These are phyloP conservation scores for Polydrusus tereticollis DNA, from an alignment of 2,888 invertebrate genomes.

Conservation along the genomic window DNA sequence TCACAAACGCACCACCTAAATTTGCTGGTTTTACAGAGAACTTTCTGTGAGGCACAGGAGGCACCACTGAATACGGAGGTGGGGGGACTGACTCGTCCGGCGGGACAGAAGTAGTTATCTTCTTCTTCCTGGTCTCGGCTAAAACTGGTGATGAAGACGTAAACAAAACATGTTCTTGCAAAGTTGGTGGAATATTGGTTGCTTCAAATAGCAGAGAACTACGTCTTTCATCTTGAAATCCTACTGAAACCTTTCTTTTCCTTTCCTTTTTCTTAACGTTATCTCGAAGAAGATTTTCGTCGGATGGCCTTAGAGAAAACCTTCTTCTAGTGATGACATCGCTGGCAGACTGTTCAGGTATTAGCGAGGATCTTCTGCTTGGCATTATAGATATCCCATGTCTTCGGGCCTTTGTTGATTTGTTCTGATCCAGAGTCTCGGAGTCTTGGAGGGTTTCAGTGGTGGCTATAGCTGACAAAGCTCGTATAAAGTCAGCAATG, in stretches of 20 bases:
- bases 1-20: slow-evolving; percentile 29
- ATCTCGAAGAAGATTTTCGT: slow-evolving; percentile 51
- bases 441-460: slow-evolving; percentile 62
- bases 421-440: slow-evolving; percentile 63
- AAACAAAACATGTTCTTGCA: slow-evolving; percentile 35
- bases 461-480: slow-evolving; percentile 75
- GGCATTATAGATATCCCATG: slow-evolving; percentile 50
- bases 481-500: slow-evolving; percentile 84
- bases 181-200: slow-evolving; percentile 35
- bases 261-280: slow-evolving; percentile 25
- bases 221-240: slow-evolving; percentile 39
- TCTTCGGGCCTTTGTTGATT: slow-evolving; percentile 47
- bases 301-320: slow-evolving; percentile 58
- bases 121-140: not conserved
- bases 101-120: not conserved
- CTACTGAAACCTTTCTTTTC: slow-evolving; percentile 39
- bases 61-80: slow-evolving; percentile 35
- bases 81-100: not conserved
- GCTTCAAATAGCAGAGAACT: slow-evolving; percentile 34
- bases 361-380: slow-evolving; percentile 56
- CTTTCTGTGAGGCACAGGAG: slow-evolving; percentile 25
- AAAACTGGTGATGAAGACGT: not conserved
- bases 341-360: slow-evolving; percentile 44
- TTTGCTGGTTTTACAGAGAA: slow-evolving; percentile 40
- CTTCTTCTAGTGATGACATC: slow-evolving; percentile 50